These are phyloP conservation scores for Maccullochella peelii DNA, from an alignment of 2,113 vertebrate species.

Conservation along the genomic window DNA sequence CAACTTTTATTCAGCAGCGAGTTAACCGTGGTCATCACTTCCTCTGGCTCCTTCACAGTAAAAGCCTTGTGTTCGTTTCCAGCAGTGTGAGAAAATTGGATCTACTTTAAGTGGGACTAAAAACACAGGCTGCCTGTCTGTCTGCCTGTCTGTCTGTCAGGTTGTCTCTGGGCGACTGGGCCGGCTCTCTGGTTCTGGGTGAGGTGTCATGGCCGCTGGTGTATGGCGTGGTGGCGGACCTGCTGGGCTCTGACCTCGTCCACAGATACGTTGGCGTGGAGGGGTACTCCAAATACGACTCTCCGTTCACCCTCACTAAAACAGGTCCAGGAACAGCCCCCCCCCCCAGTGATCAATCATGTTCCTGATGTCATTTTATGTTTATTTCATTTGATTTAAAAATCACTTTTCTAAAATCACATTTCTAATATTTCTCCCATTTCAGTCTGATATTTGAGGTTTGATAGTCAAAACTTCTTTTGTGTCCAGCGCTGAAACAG, in stretches of 20 bases:
- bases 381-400: too few relatives aligned
- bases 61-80: too few relatives aligned
- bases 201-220: conserved; percentile 78
- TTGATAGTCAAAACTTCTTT: too few relatives aligned
- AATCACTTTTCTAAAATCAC: too few relatives aligned
- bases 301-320: conserved; percentile 75
- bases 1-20: not conserved
- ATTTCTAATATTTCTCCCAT: not conserved
- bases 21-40: too few relatives aligned
- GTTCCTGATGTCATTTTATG: not conserved
- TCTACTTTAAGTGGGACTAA: not conserved
- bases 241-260: conserved; percentile 73
- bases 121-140: not conserved
- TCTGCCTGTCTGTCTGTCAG: conserved; percentile 10
- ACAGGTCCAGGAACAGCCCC: conserved; percentile 62
- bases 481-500: too few relatives aligned
- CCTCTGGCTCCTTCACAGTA: too few relatives aligned
- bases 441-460: not conserved
- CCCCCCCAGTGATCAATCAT: not conserved
- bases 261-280: conserved; percentile 80
- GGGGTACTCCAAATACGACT: conserved; percentile 73
- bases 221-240: conserved; percentile 76
- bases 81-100: not conserved
- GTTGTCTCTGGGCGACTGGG: conserved; percentile 80
- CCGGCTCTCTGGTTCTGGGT: conserved; percentile 67